Percentiles rank a stretch among this genome's conserved stretches.
Conservation (phyloP, 92 coral and sea anemone species). For the Bergia puertoricense region DNA sequence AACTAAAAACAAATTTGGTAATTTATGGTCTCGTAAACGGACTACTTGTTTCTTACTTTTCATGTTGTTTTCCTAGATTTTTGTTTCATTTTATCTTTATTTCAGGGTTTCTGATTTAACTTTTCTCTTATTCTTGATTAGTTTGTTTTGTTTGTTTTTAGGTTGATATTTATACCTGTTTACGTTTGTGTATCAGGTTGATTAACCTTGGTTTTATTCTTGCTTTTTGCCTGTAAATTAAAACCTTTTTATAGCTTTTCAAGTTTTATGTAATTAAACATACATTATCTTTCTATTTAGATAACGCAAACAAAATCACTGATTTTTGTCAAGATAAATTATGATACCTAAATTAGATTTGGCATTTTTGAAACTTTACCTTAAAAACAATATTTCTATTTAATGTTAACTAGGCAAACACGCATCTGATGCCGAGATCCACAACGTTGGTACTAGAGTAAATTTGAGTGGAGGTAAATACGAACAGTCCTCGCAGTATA, state of each 20-base stretch:
- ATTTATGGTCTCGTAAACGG: not conserved
- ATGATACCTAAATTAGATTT: too few relatives aligned
- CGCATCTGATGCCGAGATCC: conserved; percentile 55
- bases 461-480: conserved; percentile 59
- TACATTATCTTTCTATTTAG: too few relatives aligned
- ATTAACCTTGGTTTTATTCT: not conserved
- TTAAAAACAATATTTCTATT: not conserved
- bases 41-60: not conserved
- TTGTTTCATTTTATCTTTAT: not conserved
- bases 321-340: too few relatives aligned
- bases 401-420: conserved; percentile 8
- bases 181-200: not conserved
- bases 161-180: not conserved
- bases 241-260: too few relatives aligned
- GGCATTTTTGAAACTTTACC: not conserved
- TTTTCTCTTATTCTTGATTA: not conserved
- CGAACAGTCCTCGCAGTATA: conserved; percentile 44
- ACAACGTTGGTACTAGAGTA: conserved; percentile 52
- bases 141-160: not conserved
- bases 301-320: too few relatives aligned
- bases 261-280: too few relatives aligned
- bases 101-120: not conserved
- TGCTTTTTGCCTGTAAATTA: too few relatives aligned
- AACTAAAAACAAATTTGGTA: not conserved
- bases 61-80: not conserved